phyloP scores from a whole-genome alignment of 2,888 invertebrate species.

The Saturnia pavonia region DNA sequence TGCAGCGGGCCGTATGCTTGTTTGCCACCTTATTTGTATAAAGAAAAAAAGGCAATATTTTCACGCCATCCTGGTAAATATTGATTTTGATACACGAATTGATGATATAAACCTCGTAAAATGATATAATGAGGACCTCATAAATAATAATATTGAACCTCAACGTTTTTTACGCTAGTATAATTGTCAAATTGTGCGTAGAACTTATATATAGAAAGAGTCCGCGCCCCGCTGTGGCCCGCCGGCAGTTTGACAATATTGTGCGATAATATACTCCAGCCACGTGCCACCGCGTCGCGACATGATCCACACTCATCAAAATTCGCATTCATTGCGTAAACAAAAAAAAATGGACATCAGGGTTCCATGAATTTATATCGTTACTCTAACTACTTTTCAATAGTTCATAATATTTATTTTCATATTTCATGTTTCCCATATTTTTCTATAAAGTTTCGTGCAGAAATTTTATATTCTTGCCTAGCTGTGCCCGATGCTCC shows the following conservation, averaged over 20 bases:
- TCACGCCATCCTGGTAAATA: background rate
- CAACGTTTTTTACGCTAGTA: slow-evolving; percentile 37
- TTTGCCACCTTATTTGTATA: too few relatives aligned
- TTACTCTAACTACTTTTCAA: background rate
- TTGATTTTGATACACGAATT: background rate
- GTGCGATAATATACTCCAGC: slow-evolving; percentile 47
- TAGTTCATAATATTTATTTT: background rate
- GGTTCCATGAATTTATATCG: background rate
- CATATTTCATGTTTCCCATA: background rate
- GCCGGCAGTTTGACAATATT: slow-evolving; percentile 58
- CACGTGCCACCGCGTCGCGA: slow-evolving; percentile 50
- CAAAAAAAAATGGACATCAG: slow-evolving; percentile 16
- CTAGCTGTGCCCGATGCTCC: too few relatives aligned
- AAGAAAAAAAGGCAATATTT: too few relatives aligned
- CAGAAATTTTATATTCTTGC: too few relatives aligned
- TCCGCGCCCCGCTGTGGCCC: slow-evolving; percentile 49
- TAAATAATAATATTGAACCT: slow-evolving; percentile 14
- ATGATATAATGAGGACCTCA: background rate
- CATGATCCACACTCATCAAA: slow-evolving; percentile 42
- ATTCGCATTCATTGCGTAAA: slow-evolving; percentile 45
- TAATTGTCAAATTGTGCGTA: slow-evolving; percentile 31
- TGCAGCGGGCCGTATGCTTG: too few relatives aligned
- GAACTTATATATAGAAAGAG: slow-evolving; percentile 31
- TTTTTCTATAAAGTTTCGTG: too few relatives aligned
- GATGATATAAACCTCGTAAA: background rate